Percentiles rank a stretch among this genome's conserved stretches.
These are phyloP conservation scores for Palloptera scutellata DNA, from an alignment of 2,888 invertebrate genomes.

Conservation along the genomic window DNA sequence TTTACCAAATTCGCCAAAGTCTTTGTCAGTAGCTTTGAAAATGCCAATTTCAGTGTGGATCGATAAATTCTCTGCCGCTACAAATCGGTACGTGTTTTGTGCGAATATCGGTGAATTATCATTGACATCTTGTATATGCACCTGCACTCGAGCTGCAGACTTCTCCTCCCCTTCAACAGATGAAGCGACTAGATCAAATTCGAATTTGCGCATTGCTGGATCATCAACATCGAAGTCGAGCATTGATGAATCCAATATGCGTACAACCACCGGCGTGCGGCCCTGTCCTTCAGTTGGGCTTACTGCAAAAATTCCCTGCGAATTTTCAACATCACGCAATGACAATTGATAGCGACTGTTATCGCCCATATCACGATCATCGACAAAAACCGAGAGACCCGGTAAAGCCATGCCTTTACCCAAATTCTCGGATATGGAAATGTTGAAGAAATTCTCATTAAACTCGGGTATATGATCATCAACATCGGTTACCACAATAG, in stretches of 20 bases:
- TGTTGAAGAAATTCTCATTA: conserved; percentile 71
- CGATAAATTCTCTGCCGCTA: conserved; percentile 72
- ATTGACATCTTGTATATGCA: conserved; percentile 78
- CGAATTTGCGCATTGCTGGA: conserved; percentile 68
- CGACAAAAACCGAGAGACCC: conserved; percentile 77
- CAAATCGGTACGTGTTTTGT: conserved; percentile 71
- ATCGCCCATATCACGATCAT: conserved; percentile 76
- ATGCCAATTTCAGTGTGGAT: conserved; percentile 72
- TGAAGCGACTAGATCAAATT: conserved; percentile 74
- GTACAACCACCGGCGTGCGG: conserved; percentile 77
- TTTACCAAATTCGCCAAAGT: conserved; percentile 76
- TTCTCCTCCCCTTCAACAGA: conserved; percentile 68
- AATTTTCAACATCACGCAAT: conserved; percentile 69
- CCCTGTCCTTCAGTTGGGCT: conserved; percentile 75
- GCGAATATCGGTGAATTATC: conserved; percentile 80
- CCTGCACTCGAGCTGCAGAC: conserved; percentile 70
- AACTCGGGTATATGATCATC: conserved; percentile 81
- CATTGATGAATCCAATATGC: conserved; percentile 71
- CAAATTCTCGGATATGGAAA: conserved; percentile 80
- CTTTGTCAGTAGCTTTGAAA: conserved; percentile 75
- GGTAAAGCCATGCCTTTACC: conserved; percentile 74
- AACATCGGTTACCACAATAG: conserved; percentile 80
- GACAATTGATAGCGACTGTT: conserved; percentile 76
- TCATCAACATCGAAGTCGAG: conserved; percentile 78
- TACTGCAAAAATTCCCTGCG: conserved; percentile 70